Evolutionary conservation across 2,888 invertebrate genomes (phyloP).

Genomic region (Lithophane ornitopus): DNA sequence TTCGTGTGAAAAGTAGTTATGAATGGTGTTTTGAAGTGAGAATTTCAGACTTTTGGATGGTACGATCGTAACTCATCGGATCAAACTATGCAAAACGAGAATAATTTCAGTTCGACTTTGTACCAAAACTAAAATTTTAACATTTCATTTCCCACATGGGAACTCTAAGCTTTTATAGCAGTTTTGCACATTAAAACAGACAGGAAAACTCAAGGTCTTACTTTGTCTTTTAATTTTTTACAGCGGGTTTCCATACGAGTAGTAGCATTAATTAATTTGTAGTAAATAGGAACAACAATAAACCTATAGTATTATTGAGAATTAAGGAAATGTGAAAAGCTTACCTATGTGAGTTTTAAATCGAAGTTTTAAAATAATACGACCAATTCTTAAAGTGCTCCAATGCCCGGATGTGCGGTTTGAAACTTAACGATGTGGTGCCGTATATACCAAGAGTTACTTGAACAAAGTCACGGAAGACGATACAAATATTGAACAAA

Average conservation of each 20-base stretch:
- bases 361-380: slow-evolving; percentile 12
- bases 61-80: slow-evolving; percentile 39
- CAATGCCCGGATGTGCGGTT: neutral
- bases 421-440: slow-evolving; percentile 8
- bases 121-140: slow-evolving; percentile 4
- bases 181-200: slow-evolving; percentile 5
- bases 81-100: slow-evolving; percentile 18
- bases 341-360: slow-evolving; percentile 2
- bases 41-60: slow-evolving; percentile 8
- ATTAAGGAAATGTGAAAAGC: neutral
- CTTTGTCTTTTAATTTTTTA: neutral
- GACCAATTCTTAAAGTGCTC: slow-evolving; percentile 3
- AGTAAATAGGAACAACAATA: neutral
- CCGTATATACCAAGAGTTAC: slow-evolving; percentile 1
- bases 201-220: neutral
- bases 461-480: slow-evolving; percentile 3
- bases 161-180: neutral
- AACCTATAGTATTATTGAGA: neutral
- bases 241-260: neutral
- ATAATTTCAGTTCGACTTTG: slow-evolving; percentile 12
- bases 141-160: slow-evolving; percentile 15
- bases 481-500: neutral
- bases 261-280: neutral
- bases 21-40: slow-evolving; percentile 42
- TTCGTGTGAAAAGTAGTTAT: slow-evolving; percentile 51